These are phyloP conservation scores for Thalassophryne amazonica DNA, from an alignment of 2,797 vertebrate genomes.

Conservation along the genomic window DNA sequence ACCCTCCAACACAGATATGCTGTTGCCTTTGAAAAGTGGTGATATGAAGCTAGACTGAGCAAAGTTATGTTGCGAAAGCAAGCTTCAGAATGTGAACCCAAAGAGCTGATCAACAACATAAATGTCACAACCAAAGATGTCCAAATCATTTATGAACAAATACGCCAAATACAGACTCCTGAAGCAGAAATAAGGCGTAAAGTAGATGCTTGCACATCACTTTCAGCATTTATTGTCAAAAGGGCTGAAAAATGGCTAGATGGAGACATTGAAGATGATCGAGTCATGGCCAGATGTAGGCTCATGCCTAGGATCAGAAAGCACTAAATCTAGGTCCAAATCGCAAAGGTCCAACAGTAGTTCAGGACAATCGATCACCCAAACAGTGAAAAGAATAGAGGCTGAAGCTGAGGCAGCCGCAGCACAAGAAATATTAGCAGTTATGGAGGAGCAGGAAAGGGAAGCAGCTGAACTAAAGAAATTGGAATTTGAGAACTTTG, in stretches of 20 bases:
- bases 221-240: constrained; percentile 11
- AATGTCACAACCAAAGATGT: background rate
- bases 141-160: constrained; percentile 9
- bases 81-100: constrained; percentile 1
- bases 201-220: constrained; percentile 5
- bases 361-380: background rate
- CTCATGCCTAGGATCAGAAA: constrained; percentile 6
- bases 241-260: constrained; percentile 1
- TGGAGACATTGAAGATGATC: background rate
- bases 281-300: constrained; percentile 26
- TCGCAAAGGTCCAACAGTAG: background rate
- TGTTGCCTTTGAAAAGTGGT: constrained; percentile 12
- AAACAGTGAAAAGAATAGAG: background rate
- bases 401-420: background rate
- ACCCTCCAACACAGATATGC: background rate
- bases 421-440: background rate
- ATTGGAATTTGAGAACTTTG: background rate
- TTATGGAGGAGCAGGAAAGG: background rate
- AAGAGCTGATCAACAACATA: constrained; percentile 9
- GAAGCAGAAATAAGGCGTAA: constrained; percentile 1
- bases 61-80: constrained; percentile 7
- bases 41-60: constrained; percentile 1
- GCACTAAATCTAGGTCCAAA: constrained; percentile 1
- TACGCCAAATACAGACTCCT: constrained; percentile 12
- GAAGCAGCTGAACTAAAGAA: background rate